Conservation (phyloP, 1,140 invertebrate species). For the Oncopeltus fasciatus region DNA sequence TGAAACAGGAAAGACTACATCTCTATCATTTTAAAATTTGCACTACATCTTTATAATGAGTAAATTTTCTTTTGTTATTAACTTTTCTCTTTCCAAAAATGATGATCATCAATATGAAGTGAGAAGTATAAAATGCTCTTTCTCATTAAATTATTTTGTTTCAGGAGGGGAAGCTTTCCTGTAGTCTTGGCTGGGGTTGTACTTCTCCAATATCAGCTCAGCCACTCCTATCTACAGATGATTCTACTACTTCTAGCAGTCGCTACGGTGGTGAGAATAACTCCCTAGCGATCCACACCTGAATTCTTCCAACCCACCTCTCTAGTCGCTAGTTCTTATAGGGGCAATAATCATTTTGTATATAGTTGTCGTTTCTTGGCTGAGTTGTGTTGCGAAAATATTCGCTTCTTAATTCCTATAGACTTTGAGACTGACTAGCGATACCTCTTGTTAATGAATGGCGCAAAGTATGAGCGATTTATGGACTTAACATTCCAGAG, state of each 20-base stretch:
- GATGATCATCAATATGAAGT: too few species aligned
- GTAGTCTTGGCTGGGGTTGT: conserved; percentile 44
- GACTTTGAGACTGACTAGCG: conserved; percentile 17
- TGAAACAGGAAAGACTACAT: too few species aligned
- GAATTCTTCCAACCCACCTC: background rate
- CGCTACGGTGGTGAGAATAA: conserved; percentile 15
- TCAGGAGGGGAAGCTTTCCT: conserved; percentile 44
- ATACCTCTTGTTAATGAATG: conserved; percentile 7
- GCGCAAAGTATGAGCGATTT: conserved; percentile 6
- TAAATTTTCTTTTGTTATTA: too few species aligned
- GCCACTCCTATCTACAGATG: background rate
- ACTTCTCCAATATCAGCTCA: conserved; percentile 25
- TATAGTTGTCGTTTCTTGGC: conserved; percentile 6
- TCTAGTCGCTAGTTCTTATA: conserved; percentile 10
- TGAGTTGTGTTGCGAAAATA: background rate
- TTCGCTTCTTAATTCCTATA: conserved; percentile 9
- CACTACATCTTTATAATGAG: too few species aligned
- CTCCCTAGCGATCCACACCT: background rate
- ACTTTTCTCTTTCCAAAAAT: too few species aligned
- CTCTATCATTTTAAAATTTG: too few species aligned
- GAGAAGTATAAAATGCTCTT: too few species aligned
- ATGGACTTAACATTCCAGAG: background rate
- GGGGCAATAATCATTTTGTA: conserved; percentile 8
- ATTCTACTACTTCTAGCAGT: conserved; percentile 13
- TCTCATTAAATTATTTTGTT: too few species aligned